Evolutionary conservation across 2,113 vertebrate species (phyloP).

Genomic region (Anolis carolinensis): DNA sequence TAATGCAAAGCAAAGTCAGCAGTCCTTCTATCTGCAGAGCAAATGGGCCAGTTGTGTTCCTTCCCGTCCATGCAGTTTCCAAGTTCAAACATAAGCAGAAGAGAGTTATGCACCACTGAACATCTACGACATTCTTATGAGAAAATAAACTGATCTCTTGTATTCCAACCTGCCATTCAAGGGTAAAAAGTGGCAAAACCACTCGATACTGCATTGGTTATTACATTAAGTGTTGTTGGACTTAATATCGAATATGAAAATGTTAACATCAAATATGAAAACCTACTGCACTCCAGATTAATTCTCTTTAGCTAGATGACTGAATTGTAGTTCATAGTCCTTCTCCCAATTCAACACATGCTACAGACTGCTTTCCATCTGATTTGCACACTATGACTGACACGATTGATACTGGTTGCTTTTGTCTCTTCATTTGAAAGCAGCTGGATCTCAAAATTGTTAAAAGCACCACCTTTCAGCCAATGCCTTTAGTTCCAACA

Average conservation of each 20-base stretch:
- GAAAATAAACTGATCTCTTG: not conserved
- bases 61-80: not conserved
- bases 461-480: not conserved
- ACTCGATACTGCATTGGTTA: not conserved
- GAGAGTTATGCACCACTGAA: not conserved
- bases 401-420: not conserved
- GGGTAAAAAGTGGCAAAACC: not conserved
- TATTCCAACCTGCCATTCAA: not conserved
- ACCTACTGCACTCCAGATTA: not conserved
- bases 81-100: not conserved
- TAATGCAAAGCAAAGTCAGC: not conserved
- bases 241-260: not conserved
- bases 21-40: not conserved
- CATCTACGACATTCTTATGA: not conserved
- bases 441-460: not conserved
- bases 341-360: not conserved
- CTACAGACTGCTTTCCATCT: not conserved
- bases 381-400: no score
- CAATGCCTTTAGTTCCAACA: not conserved
- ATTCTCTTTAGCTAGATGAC: not conserved
- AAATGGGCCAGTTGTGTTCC: not conserved
- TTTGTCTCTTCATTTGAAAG: not conserved
- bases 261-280: not conserved
- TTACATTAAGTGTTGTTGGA: no score
- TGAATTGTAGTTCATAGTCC: not conserved